A percentile compares a stretch with the other conserved stretches of the same genome.
These are phyloP conservation scores for Brienomyrus brachyistius DNA, from an alignment of 2,113 vertebrate species.

Conservation along the genomic window DNA sequence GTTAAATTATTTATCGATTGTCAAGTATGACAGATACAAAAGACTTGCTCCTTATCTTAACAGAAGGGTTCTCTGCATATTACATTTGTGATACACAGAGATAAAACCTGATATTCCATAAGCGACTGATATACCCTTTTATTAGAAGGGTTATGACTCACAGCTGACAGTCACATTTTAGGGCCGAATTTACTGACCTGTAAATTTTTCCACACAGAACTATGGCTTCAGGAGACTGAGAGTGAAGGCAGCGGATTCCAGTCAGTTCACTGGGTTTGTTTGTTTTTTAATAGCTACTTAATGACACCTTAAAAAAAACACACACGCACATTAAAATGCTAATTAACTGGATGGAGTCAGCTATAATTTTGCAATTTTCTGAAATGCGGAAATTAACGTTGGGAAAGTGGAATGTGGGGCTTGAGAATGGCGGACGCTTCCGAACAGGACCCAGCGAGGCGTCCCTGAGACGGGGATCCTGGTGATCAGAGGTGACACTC, in stretches of 20 bases:
- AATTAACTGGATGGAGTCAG: background rate
- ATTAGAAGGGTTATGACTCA: background rate
- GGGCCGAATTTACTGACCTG: background rate
- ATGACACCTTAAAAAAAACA: background rate
- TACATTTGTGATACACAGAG: background rate
- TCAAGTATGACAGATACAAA: background rate
- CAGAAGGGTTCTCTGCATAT: background rate
- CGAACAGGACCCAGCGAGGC: background rate
- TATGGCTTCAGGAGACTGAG: background rate
- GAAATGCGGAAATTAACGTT: background rate
- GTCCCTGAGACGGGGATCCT: background rate
- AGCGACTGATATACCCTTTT: background rate
- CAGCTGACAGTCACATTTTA: background rate
- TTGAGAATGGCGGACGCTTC: background rate
- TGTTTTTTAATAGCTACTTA: background rate
- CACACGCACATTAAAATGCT: background rate
- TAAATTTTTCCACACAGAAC: background rate
- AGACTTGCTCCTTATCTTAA: background rate
- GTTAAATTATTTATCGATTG: background rate
- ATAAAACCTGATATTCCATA: background rate
- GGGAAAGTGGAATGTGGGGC: background rate
- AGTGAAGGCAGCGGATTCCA: background rate
- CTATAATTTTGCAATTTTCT: background rate
- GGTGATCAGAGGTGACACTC: background rate
- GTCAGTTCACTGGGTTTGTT: background rate